A percentile compares a stretch with the other conserved stretches of the same genome.
These are phyloP conservation scores for Leucozona laternaria DNA, from an alignment of 2,888 invertebrate species.

Conservation along the genomic window DNA sequence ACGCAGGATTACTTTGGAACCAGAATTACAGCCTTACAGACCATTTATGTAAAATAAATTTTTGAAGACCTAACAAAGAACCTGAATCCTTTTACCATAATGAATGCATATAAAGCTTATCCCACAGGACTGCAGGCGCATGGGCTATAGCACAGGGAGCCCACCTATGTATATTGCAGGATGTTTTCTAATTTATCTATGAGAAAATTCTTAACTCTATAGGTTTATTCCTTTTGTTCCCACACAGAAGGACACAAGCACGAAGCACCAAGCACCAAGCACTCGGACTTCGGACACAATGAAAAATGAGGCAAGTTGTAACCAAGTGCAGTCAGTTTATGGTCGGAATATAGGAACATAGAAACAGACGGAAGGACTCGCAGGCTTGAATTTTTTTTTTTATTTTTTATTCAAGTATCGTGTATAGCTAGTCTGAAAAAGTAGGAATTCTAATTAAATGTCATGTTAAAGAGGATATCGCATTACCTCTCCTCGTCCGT, in stretches of 20 bases:
- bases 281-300: constrained; percentile 14
- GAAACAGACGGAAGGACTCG: constrained; percentile 23
- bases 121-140: background rate
- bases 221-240: constrained; percentile 49
- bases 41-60: constrained; percentile 70
- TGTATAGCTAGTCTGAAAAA: constrained; percentile 56
- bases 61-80: constrained; percentile 66
- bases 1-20: constrained; percentile 51
- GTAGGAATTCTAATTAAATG: constrained; percentile 74
- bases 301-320: constrained; percentile 32
- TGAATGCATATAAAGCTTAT: constrained; percentile 57
- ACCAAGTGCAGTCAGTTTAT: constrained; percentile 20
- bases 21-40: constrained; percentile 2
- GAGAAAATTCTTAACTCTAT: constrained; percentile 52
- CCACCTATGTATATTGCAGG: constrained; percentile 24
- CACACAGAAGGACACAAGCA: background rate
- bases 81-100: constrained; percentile 67
- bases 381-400: constrained; percentile 11
- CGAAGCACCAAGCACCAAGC: background rate
- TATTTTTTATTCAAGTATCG: constrained; percentile 18
- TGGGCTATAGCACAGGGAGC: background rate
- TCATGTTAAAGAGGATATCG: constrained; percentile 74
- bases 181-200: constrained; percentile 69
- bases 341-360: constrained; percentile 14
- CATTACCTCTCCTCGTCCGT: constrained; percentile 58